These are phyloP conservation scores for Helostoma temminkii DNA, from an alignment of 2,797 vertebrate species.

Conservation along the genomic window DNA sequence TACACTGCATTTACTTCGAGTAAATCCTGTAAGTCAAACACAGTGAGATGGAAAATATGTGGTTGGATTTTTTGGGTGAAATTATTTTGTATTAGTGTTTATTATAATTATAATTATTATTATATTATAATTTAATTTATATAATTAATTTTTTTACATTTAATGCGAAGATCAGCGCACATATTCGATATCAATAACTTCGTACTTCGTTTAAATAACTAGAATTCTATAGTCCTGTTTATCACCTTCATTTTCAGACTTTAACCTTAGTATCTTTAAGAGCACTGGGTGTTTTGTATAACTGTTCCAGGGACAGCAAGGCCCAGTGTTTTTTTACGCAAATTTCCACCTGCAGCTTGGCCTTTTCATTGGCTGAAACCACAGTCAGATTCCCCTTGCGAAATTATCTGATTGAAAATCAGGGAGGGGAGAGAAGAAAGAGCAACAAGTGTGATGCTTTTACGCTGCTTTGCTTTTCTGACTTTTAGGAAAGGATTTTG, in stretches of 20 bases:
- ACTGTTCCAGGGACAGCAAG: constrained; percentile 46
- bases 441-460: constrained; percentile 70
- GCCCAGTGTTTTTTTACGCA: constrained; percentile 71
- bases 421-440: constrained; percentile 80
- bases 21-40: constrained; percentile 74
- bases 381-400: constrained; percentile 84
- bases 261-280: too few species aligned
- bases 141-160: background rate
- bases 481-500: constrained; percentile 76
- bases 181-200: fast-evolving
- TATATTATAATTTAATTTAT: background rate
- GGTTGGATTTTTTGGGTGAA: background rate
- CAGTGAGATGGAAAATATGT: background rate
- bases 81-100: background rate
- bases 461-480: constrained; percentile 73
- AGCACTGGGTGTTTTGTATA: constrained; percentile 35
- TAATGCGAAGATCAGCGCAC: background rate
- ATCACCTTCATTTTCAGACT: background rate
- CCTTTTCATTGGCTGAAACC: constrained; percentile 83
- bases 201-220: background rate
- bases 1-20: constrained; percentile 14
- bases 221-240: background rate
- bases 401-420: constrained; percentile 89
- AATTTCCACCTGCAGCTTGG: constrained; percentile 74
- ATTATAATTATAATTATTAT: too few species aligned